Evolutionary conservation across 2,888 invertebrate genomes (phyloP).

Genomic region (Notocelia uddmanniana): DNA sequence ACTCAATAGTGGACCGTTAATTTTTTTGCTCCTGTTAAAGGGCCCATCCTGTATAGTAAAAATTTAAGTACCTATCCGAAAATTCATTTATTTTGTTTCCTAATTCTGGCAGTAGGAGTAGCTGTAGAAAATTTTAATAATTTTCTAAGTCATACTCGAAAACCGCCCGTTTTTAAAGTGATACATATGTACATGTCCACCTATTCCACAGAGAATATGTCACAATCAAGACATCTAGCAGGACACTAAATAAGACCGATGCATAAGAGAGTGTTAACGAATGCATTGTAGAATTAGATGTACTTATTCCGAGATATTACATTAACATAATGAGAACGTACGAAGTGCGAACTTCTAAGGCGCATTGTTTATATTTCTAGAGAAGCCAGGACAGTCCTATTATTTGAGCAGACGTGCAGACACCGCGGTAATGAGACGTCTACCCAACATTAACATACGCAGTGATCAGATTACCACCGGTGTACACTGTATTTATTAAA

Average conservation of each 20-base stretch:
- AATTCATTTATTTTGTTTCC: no score
- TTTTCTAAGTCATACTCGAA: no score
- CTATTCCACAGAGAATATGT: no score
- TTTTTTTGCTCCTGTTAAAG: no score
- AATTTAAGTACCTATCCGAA: no score
- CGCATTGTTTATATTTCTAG: conserved; percentile 45
- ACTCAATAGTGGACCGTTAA: no score
- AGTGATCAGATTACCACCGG: conserved; percentile 1
- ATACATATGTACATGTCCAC: no score
- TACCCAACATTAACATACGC: conserved; percentile 17
- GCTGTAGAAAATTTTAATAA: no score
- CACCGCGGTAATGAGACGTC: conserved; percentile 43
- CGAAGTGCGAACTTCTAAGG: conserved; percentile 47
- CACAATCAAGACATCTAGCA: no score
- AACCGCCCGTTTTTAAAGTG: no score
- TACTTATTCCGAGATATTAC: conserved; percentile 18
- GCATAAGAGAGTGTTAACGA: background rate
- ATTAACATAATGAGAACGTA: conserved; percentile 21
- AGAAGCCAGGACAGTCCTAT: conserved; percentile 45
- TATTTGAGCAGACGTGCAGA: conserved; percentile 44
- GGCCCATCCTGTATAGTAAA: no score
- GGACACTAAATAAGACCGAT: background rate
- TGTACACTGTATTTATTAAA: background rate
- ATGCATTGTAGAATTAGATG: background rate
- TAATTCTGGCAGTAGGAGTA: no score